phyloP scores from a whole-genome alignment of 2,888 invertebrate genomes.

The Tridacna crocea region DNA sequence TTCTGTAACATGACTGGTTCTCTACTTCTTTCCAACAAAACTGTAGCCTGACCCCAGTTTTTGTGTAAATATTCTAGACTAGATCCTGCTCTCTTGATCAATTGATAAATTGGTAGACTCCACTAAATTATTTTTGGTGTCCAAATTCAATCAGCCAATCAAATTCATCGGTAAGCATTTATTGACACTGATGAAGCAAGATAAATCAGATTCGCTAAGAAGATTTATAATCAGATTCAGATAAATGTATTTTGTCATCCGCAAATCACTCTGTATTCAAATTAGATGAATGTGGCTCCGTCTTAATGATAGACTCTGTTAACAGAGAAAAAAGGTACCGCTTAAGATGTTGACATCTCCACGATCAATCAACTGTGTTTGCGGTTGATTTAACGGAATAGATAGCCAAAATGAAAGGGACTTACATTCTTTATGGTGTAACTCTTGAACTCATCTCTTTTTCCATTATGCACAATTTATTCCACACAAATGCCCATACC shows the following conservation, averaged over 20 bases:
- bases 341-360: constrained; percentile 35
- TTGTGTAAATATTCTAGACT: too few relatives aligned
- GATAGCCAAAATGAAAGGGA: constrained; percentile 48
- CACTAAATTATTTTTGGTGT: constrained; percentile 23
- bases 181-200: constrained; percentile 56
- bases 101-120: constrained; percentile 23
- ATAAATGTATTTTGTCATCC: constrained; percentile 62
- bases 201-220: constrained; percentile 46
- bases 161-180: constrained; percentile 51
- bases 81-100: not conserved
- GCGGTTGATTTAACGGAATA: constrained; percentile 59
- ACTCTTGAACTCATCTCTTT: constrained; percentile 48
- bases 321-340: constrained; percentile 39
- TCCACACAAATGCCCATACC: constrained; percentile 40
- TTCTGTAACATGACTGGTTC: too few relatives aligned
- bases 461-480: constrained; percentile 46
- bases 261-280: constrained; percentile 64
- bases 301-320: constrained; percentile 54
- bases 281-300: constrained; percentile 48
- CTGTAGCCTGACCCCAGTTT: too few relatives aligned
- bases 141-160: constrained; percentile 51
- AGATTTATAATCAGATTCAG: constrained; percentile 54
- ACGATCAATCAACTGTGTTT: constrained; percentile 56
- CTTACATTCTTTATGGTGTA: constrained; percentile 54
- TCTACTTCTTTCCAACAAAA: too few relatives aligned